Base-by-base conservation (phyloP, 2,113 vertebrate genomes). In the Protomyctophum bolini region DNA sequence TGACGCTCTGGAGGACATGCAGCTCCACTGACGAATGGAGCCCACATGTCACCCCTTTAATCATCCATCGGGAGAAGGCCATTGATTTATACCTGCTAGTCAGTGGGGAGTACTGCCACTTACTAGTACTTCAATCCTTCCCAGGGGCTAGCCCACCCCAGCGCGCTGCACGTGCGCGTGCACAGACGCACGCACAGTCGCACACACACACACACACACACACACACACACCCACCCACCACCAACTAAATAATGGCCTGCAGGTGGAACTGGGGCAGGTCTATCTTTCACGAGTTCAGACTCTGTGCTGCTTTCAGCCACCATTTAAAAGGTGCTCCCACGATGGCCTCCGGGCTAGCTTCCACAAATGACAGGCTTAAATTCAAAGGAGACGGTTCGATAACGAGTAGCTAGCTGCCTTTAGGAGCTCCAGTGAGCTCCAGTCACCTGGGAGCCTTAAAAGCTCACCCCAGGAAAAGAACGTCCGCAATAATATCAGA, bases 71-170 rank as follows among this genome's bases (percentile, higher is more conserved):
- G 76, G 80, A 77, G 33, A 41, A 41, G 33, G 61, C 73, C 81
- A 86, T 75, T 83, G 90, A 90, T 91, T 88, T 89, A 82, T 85
- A 82, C 71, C 48, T 64, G 82, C 79, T 82, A 81, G 75, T 82
- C 80, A 68, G 67, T 51, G 5, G 81, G 77, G 86, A 83, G 75
- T 64, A 68, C 71, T 58, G 81, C 61, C 84, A 79, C 82, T 85
- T 84, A 72, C 77, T 58, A 80, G 73, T 72, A 58, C 69, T 70
- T 81, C 79, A 58, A 58, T 75, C 71, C 60, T 56, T 83, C 85
- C 76, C 84, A 9, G 8, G 49, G 21, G 21, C 21, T 21, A 67
- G 77, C 68, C 72, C 56, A 70, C 80, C 75, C 55, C 6, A 70
- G 68, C 74, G n/a, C n/a, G n/a, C n/a, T n/a, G n/a, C n/a, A n/a